Conservation (phyloP, 2,797 vertebrate species). For the Lepilemur ruficaudatus region DNA sequence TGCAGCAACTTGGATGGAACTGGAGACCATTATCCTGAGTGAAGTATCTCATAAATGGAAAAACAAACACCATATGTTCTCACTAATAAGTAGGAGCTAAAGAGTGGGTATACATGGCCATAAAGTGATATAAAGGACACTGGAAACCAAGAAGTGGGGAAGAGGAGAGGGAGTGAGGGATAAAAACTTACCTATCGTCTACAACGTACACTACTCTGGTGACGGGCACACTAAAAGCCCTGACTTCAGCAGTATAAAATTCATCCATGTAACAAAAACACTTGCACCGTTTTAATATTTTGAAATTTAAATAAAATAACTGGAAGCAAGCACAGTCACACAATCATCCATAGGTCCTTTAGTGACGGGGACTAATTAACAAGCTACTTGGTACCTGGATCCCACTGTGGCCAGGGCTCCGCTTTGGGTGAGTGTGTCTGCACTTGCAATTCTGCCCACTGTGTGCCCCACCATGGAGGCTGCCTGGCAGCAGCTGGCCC, state of each 20-base stretch:
- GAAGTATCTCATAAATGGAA: neutral
- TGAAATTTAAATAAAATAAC: neutral
- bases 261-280: neutral
- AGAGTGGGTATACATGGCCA: neutral
- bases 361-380: neutral
- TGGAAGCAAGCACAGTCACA: neutral
- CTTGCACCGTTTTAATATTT: neutral
- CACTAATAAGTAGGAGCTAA: neutral
- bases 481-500: neutral
- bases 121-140: neutral
- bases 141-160: neutral
- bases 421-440: neutral
- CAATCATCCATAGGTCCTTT: neutral
- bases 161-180: neutral
- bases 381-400: neutral
- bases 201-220: neutral
- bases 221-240: neutral
- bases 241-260: neutral
- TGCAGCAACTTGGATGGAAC: neutral
- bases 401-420: neutral
- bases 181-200: neutral
- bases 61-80: neutral
- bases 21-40: neutral
- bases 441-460: neutral
- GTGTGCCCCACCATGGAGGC: neutral